phyloP scores from a whole-genome alignment of 2,797 vertebrate species.

The Xerus rutilus region DNA sequence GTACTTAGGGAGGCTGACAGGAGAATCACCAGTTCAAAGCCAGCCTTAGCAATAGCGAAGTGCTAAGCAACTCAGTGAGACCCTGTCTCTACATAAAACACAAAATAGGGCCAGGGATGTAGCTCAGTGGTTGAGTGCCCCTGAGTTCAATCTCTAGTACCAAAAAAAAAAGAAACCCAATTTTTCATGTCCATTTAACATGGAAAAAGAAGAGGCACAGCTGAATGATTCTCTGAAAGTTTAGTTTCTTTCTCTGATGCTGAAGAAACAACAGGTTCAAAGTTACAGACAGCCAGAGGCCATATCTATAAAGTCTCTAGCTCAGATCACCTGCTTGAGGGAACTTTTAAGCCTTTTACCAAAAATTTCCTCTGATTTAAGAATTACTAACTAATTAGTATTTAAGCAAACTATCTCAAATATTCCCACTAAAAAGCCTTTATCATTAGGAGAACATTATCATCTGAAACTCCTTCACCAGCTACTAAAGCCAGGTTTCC shows the following conservation, averaged over 20 bases:
- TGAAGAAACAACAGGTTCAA: slow-evolving; percentile 23
- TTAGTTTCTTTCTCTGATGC: neutral
- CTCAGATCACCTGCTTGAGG: neutral
- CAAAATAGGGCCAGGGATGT: too few species aligned
- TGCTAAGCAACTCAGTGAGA: too few species aligned
- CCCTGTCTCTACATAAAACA: too few species aligned
- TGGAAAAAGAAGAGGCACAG: slow-evolving; percentile 4
- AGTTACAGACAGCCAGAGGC: neutral
- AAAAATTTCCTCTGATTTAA: slow-evolving; percentile 30
- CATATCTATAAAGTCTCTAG: slow-evolving; percentile 18
- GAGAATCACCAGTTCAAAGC: too few species aligned
- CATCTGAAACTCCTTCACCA: slow-evolving; percentile 33
- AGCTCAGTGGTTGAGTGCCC: too few species aligned
- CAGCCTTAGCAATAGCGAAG: too few species aligned
- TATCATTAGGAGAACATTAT: neutral
- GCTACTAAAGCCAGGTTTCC: neutral
- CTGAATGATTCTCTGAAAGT: neutral
- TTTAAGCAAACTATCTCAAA: slow-evolving; percentile 35
- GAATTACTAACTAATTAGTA: neutral
- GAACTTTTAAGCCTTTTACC: neutral
- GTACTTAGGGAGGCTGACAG: too few species aligned
- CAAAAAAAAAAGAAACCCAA: neutral
- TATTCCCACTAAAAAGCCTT: neutral
- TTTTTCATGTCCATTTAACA: neutral
- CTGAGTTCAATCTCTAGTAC: too few species aligned